These are phyloP conservation scores for Ptiloglossa arizonensis DNA, from an alignment of 1,140 invertebrate genomes.

Conservation along the genomic window DNA sequence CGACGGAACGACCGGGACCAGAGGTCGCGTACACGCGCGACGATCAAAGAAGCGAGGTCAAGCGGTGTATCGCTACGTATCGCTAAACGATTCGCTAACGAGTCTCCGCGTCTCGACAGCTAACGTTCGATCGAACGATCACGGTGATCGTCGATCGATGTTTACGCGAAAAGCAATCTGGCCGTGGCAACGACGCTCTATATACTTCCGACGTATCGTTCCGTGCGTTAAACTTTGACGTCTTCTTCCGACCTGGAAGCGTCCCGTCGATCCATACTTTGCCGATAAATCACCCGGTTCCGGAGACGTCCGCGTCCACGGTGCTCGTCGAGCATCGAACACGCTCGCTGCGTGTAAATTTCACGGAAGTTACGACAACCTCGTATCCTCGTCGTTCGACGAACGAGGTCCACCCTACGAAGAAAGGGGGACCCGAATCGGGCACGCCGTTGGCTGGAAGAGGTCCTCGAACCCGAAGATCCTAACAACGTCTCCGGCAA, in stretches of 20 bases:
- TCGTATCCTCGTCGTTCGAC: constrained; percentile 28
- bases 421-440: background rate
- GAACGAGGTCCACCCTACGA: constrained; percentile 2
- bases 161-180: too few species aligned
- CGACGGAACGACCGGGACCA: too few species aligned
- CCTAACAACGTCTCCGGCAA: constrained; percentile 57
- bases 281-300: constrained; percentile 44
- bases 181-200: too few species aligned
- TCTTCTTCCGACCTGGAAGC: background rate
- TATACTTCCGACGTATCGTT: background rate
- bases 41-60: too few species aligned
- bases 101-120: too few species aligned
- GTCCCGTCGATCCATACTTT: constrained; percentile 7
- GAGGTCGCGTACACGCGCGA: too few species aligned
- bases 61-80: too few species aligned
- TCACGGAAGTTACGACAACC: constrained; percentile 54
- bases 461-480: constrained; percentile 40
- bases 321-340: constrained; percentile 5
- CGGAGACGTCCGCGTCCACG: background rate
- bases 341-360: constrained; percentile 43
- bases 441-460: background rate
- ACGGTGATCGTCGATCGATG: background rate
- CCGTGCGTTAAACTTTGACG: background rate
- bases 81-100: too few species aligned
- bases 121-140: too few species aligned